Conservation (phyloP, 1,140 invertebrate species). For the Eciton burchellii region DNA sequence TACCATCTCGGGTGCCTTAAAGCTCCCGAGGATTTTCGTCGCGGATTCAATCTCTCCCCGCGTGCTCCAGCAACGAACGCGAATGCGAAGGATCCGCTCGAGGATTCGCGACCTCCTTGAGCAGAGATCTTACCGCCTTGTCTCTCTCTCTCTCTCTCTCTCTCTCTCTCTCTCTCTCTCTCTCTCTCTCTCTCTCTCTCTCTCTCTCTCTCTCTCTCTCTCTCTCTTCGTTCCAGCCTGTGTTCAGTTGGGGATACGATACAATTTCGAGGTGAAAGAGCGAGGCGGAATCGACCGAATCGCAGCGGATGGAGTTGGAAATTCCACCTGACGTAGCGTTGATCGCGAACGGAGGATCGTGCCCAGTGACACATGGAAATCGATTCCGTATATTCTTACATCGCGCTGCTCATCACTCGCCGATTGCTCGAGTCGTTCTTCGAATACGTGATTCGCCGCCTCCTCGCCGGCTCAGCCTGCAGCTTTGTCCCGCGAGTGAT, state of each 20-base stretch:
- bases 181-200: too few species aligned
- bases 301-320: constrained; percentile 54
- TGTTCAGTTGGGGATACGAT: constrained; percentile 47
- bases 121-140: background rate
- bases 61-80: background rate
- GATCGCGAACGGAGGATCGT: constrained; percentile 37
- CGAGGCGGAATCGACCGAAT: constrained; percentile 59
- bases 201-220: too few species aligned
- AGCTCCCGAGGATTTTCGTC: constrained; percentile 63
- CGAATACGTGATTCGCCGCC: constrained; percentile 22
- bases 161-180: too few species aligned
- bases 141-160: background rate
- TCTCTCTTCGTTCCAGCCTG: background rate
- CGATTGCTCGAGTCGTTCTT: constrained; percentile 45
- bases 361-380: constrained; percentile 69
- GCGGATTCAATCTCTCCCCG: constrained; percentile 42
- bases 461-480: constrained; percentile 40
- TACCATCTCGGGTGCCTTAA: constrained; percentile 64
- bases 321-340: constrained; percentile 56
- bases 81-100: constrained; percentile 16
- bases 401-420: constrained; percentile 55
- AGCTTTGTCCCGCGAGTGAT: constrained; percentile 64
- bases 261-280: constrained; percentile 48
- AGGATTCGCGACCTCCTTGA: constrained; percentile 5
- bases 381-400: constrained; percentile 64